Evolutionary conservation across 2,113 vertebrate genomes (phyloP), one percentile per base, ranked within the genome.

Genomic region (Aegotheles bennettii): DNA sequence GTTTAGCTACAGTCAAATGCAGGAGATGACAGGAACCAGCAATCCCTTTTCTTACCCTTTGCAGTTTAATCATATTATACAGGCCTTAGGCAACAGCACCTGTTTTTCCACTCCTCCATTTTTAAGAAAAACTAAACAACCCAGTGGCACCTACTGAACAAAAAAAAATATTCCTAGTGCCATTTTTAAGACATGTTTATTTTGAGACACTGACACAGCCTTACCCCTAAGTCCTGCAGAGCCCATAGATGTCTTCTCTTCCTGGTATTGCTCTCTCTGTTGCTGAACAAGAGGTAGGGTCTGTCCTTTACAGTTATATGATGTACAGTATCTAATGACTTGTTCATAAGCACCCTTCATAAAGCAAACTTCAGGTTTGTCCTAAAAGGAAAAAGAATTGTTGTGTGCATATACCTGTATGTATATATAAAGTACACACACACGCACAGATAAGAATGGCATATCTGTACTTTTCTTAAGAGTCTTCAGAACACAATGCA

Each of bases 281-380:
- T 99, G 99, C 94, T 98, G 98, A 79, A 40, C 98, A 42, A 99
- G 98, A 7, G 98, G 94, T 53, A 99, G 96, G 7, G 87, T 80
- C 45, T 97, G 96, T 3, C 99, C 99, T 92, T 99, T 98, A 97
- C 98, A 99, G 96, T 98, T 98, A 94, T 99, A 99, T 1, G 97
- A 98, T 79, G 98, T 98, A 95, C 99, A 99, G 96, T 98, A 98
- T 28, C 98, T 98, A 84, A 99, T 99, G 85, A 99, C 98, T 96
- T 99, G 99, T 86, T 99, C 99, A 54, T 98, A 99, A 36, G 99
- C 99, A 38, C 99, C 99, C 94, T 99, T 99, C 98, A 99, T 97
- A 90, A 98, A 99, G 95, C 98, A 99, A 84, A 99, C 56, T 19
- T 98, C 99, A 31, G 98, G 96, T 84, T 99, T 98, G 63, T 99